Percentiles rank a stretch among this genome's conserved stretches.
phyloP scores from a whole-genome alignment of 2,113 vertebrate species.

The Chaenogobius annularis region DNA sequence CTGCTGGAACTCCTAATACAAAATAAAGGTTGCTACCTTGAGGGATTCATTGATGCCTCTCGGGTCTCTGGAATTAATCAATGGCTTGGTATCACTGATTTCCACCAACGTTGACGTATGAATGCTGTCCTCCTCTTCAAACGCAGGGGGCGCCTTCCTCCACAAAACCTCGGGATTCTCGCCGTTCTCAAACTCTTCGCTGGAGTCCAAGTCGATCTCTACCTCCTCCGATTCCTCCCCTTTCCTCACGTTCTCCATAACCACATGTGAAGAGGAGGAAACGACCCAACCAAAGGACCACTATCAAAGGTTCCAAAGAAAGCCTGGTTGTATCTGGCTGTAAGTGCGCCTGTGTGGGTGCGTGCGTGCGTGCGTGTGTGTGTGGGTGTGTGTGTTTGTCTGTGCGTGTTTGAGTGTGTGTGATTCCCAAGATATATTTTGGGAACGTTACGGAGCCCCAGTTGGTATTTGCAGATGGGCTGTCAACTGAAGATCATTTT shows the following conservation, averaged over 20 bases:
- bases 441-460: slow-evolving; percentile 68
- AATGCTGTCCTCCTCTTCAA: slow-evolving; percentile 72
- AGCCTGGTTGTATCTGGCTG: too few species aligned
- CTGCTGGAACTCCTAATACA: not conserved
- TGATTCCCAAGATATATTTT: slow-evolving; percentile 75
- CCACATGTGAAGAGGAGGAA: slow-evolving; percentile 18
- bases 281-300: slow-evolving; percentile 10
- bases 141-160: slow-evolving; percentile 62
- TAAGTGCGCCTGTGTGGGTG: too few species aligned
- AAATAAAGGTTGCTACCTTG: slow-evolving; percentile 65
- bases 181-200: slow-evolving; percentile 59
- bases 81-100: slow-evolving; percentile 75
- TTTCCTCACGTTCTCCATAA: slow-evolving; percentile 55
- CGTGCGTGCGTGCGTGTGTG: slow-evolving; percentile 1
- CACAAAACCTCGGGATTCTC: slow-evolving; percentile 62
- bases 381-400: too few species aligned
- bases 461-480: slow-evolving; percentile 75
- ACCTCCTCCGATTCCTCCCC: slow-evolving; percentile 65
- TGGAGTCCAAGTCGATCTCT: slow-evolving; percentile 74
- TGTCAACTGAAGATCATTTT: slow-evolving; percentile 65
- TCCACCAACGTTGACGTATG: slow-evolving; percentile 67
- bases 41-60: slow-evolving; percentile 76
- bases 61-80: slow-evolving; percentile 74
- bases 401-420: not conserved
- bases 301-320: slow-evolving; percentile 15